A percentile compares a stretch with the other conserved stretches of the same genome.
Conservation (phyloP, 2,888 invertebrate species). For the Polia nebulosa region DNA sequence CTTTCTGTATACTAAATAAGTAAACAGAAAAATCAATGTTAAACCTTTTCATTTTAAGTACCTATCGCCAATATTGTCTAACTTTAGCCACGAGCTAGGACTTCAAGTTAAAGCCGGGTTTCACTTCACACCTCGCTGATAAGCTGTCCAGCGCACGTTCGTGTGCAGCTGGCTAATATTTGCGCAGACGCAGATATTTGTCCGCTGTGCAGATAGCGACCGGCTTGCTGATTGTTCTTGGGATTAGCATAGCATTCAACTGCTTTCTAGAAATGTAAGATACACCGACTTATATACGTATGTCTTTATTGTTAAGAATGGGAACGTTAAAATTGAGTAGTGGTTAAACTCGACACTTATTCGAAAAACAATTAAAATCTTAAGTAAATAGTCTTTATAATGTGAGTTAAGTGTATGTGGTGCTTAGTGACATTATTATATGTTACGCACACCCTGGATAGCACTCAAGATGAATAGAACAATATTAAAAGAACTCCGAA, state of each 20-base stretch:
- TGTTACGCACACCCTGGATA: background rate
- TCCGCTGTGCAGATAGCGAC: constrained; percentile 59
- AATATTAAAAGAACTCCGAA: too few species aligned
- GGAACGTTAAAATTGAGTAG: background rate
- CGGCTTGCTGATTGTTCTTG: constrained; percentile 57
- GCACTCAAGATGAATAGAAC: background rate
- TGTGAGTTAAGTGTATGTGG: background rate
- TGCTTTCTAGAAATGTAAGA: constrained; percentile 23
- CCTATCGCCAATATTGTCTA: background rate
- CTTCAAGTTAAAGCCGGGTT: constrained; percentile 23
- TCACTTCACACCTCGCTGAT: constrained; percentile 56
- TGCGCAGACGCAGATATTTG: constrained; percentile 67
- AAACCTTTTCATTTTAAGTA: background rate
- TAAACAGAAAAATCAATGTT: background rate
- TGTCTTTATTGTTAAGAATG: constrained; percentile 1
- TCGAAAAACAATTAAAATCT: background rate
- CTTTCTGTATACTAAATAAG: background rate
- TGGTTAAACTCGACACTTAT: too few species aligned
- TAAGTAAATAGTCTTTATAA: background rate
- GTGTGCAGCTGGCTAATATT: constrained; percentile 67
- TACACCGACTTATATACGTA: background rate
- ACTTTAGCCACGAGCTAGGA: constrained; percentile 3
- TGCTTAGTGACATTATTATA: background rate
- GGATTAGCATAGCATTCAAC: constrained; percentile 53
- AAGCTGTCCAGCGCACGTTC: constrained; percentile 25